A percentile compares a stretch with the other conserved stretches of the same genome.
phyloP scores from a whole-genome alignment of 2,797 vertebrate species.

The Parauchenoglanis ngamensis region DNA sequence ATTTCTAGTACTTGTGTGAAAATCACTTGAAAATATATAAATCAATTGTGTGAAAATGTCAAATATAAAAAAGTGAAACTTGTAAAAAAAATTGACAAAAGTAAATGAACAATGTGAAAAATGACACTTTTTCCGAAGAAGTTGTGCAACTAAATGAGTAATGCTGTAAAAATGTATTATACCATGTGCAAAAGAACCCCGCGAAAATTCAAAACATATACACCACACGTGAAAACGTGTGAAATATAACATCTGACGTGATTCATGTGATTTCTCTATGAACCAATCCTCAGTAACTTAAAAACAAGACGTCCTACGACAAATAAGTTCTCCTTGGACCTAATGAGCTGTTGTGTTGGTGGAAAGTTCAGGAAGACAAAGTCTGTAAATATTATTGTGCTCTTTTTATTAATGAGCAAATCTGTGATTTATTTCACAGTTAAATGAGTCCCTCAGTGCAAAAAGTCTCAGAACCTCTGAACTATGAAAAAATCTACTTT shows the following conservation, averaged over 20 bases:
- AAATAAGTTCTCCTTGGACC: neutral
- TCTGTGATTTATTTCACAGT: constrained; percentile 7
- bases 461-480: constrained; percentile 2
- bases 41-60: too few species aligned
- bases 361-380: neutral
- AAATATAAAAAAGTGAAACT: too few species aligned
- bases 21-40: too few species aligned
- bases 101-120: too few species aligned
- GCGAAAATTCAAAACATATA: too few species aligned
- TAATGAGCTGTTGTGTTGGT: neutral
- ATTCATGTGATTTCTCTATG: neutral
- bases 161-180: neutral
- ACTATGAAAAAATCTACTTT: neutral
- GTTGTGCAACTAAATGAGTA: neutral
- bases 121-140: too few species aligned
- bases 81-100: too few species aligned
- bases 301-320: neutral
- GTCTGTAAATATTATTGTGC: neutral
- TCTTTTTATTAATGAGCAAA: constrained; percentile 1
- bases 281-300: neutral
- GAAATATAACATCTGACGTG: neutral
- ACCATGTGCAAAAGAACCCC: neutral
- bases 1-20: too few species aligned
- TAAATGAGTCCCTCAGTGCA: neutral
- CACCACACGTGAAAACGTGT: neutral